phyloP scores from a whole-genome alignment of 2,797 vertebrate genomes.

The Phrynocephalus vlangalii region DNA sequence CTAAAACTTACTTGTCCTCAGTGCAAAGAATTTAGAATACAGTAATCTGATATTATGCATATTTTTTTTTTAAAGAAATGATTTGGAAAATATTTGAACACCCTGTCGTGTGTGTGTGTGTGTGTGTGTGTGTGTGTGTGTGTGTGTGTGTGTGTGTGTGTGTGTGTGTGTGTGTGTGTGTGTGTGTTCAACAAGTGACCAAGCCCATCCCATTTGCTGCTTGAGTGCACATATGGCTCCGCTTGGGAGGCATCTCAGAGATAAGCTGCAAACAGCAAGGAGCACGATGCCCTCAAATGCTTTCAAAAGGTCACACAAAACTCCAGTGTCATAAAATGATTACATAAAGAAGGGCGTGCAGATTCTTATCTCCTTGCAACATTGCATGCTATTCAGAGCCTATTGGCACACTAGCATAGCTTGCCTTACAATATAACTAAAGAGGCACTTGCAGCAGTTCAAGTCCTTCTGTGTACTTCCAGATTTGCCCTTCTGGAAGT shows the following conservation, averaged over 20 bases:
- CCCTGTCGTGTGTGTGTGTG: too few relatives aligned
- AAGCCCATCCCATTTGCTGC: conserved; percentile 1
- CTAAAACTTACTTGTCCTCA: too few relatives aligned
- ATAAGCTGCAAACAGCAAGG: neutral
- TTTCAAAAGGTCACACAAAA: conserved; percentile 25
- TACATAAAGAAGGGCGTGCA: conserved; percentile 15
- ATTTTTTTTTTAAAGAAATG: too few relatives aligned
- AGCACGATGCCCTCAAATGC: neutral
- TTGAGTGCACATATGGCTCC: accelerated
- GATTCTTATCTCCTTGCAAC: neutral
- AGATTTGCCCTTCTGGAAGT: neutral
- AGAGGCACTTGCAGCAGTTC: neutral
- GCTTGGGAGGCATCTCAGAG: conserved; percentile 27
- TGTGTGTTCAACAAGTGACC: neutral
- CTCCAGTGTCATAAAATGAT: conserved; percentile 16
- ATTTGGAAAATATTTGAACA: too few relatives aligned
- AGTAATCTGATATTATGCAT: too few relatives aligned
- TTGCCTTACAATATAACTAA: conserved; percentile 27
- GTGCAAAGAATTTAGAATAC: too few relatives aligned
- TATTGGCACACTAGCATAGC: conserved; percentile 10
- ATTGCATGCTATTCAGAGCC: conserved; percentile 9
- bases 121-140: too few relatives aligned
- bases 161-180: too few relatives aligned
- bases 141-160: too few relatives aligned
- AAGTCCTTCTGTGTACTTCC: neutral